Evolutionary conservation across 2,797 vertebrate species (phyloP), one percentile per base, ranked within the genome.

Genomic region (Chromis chromis): DNA sequence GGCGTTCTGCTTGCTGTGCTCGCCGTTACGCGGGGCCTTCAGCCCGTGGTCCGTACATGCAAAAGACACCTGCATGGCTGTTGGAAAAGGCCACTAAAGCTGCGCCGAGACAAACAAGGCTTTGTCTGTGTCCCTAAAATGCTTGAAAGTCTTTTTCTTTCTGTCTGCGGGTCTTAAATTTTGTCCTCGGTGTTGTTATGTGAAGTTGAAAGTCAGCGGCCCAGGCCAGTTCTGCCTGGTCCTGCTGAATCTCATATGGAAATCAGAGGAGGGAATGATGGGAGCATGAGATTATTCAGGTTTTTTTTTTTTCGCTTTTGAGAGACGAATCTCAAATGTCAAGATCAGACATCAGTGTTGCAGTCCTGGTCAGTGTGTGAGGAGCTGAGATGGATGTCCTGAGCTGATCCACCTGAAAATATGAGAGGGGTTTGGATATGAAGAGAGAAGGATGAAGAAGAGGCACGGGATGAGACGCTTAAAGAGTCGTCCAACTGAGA

Each of bases 11-110:
- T 99, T 99, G 95, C 96, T 96, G 91, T 98, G 97, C 79, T 99
- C 98, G 50, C 96, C 97, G 82, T 97, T 97, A 58, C 97, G 94
- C 0, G 94, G 94, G 78, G 96, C 95, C 95, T 98, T 99, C 79
- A 99, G 90, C 86, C 96, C 97, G 79, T 99, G 97, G 89, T 99
- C 98, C 0, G 97, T 98, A 85, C 97, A 99, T 60, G 98, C 98
- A 78, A 99, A 98, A 79, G 98, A 99, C 91, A 99, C 98, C 95
- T 99, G 98, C 98, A 99, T 99, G 94, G 92, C 93, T 95, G 86
- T 22, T 42, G 54, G 74, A 3, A 56, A 67, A 69, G 77, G 72
- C 78, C 65, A 14, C 82, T 12, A 66, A 33, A 75, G 56, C 53
- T 66, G 57, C 72, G 82, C 67, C 46, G 2, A 83, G 60, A 76